These are phyloP conservation scores for Calephelis nemesis DNA, from an alignment of 1,140 invertebrate genomes.

Conservation along the genomic window DNA sequence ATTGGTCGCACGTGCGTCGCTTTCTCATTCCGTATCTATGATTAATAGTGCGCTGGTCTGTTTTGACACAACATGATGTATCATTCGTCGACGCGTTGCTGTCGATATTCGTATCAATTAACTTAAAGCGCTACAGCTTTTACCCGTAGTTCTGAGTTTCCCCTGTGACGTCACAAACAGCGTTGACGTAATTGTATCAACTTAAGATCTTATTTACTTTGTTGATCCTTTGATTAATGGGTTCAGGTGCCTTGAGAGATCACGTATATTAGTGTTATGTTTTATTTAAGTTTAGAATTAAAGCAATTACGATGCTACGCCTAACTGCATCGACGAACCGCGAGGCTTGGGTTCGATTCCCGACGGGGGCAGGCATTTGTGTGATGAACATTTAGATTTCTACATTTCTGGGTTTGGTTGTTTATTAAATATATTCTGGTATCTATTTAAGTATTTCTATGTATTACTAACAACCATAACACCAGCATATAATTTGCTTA, in stretches of 20 bases:
- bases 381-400: no score
- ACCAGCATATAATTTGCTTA: no score
- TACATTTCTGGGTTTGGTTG: no score
- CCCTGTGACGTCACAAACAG: conserved; percentile 14
- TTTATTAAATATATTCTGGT: no score
- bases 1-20: conserved; percentile 46
- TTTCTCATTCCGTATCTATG: conserved; percentile 39
- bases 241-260: conserved; percentile 16
- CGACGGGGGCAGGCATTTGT: no score
- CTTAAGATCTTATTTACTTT: conserved; percentile 17
- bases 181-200: conserved; percentile 16
- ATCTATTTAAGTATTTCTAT: no score
- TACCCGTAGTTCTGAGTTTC: conserved; percentile 26
- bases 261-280: conserved; percentile 16
- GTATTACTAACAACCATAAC: no score
- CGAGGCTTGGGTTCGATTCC: no score
- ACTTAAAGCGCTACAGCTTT: conserved; percentile 38
- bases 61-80: conserved; percentile 68
- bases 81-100: conserved; percentile 61
- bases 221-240: conserved; percentile 18
- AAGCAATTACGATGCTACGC: conserved; percentile 3
- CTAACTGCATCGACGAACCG: neutral
- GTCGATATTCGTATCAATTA: conserved; percentile 64
- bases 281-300: conserved; percentile 8
- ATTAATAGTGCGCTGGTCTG: conserved; percentile 60